A percentile compares a stretch with the other conserved stretches of the same genome.
Conservation (phyloP, 2,888 invertebrate genomes). For the Ectemnius lituratus region DNA sequence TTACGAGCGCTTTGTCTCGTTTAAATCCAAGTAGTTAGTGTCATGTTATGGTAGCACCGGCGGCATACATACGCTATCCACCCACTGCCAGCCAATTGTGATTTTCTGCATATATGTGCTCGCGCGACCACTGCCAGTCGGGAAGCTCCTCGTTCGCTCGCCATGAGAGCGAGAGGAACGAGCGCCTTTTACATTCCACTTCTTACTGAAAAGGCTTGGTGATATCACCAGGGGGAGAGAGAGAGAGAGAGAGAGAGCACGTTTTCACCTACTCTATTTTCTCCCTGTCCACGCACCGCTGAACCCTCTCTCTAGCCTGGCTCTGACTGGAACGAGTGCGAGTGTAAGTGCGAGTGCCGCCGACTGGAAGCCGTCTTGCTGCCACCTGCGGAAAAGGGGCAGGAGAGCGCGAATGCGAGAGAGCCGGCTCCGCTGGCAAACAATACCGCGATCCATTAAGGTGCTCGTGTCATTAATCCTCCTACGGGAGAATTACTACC, state of each 20-base stretch:
- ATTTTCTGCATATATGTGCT: constrained; percentile 36
- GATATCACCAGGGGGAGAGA: neutral
- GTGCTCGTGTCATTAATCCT: constrained; percentile 47
- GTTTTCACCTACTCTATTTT: neutral
- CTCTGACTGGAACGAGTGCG: neutral
- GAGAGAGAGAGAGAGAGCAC: no score
- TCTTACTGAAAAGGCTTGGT: constrained; percentile 28
- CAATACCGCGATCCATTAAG: constrained; percentile 46
- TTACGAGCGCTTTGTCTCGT: constrained; percentile 70
- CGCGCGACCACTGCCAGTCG: constrained; percentile 16
- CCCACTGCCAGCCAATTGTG: constrained; percentile 46
- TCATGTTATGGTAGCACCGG: constrained; percentile 62
- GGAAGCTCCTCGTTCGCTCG: neutral
- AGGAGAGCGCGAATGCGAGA: constrained; percentile 9
- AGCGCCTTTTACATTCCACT: constrained; percentile 59
- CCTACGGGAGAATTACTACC: constrained; percentile 39
- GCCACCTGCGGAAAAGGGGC: constrained; percentile 30
- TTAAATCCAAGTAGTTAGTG: constrained; percentile 69
- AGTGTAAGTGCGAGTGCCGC: neutral
- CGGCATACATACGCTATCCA: constrained; percentile 16
- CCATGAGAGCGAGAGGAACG: constrained; percentile 7
- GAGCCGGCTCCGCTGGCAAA: constrained; percentile 14
- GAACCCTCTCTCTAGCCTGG: constrained; percentile 15
- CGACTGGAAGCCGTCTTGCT: neutral
- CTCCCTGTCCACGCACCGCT: neutral